These are phyloP conservation scores for Brachirus orientalis DNA, from an alignment of 2,113 vertebrate species.

Conservation along the genomic window DNA sequence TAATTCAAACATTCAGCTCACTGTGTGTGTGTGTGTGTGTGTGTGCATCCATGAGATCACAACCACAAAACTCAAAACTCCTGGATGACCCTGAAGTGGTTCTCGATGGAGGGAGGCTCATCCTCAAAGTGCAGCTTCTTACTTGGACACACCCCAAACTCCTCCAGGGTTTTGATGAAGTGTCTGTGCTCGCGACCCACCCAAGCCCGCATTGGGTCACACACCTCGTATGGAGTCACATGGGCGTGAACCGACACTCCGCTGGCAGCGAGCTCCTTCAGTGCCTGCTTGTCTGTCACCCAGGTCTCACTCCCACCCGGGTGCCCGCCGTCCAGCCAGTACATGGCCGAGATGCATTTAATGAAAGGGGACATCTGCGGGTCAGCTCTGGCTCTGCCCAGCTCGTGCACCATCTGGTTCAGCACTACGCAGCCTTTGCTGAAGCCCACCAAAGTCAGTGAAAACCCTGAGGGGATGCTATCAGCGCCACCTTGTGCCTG, in stretches of 20 bases:
- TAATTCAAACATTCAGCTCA: too few relatives aligned
- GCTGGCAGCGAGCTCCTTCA: slow-evolving; percentile 87
- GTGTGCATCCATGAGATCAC: background rate
- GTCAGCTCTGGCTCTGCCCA: slow-evolving; percentile 87
- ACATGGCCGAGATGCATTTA: slow-evolving; percentile 86
- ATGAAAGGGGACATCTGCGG: slow-evolving; percentile 85
- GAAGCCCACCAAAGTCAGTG: slow-evolving; percentile 92
- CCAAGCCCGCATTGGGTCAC: slow-evolving; percentile 94
- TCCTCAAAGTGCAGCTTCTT: slow-evolving; percentile 91
- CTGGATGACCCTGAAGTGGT: slow-evolving; percentile 95
- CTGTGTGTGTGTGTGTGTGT: background rate
- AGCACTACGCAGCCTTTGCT: slow-evolving; percentile 99
- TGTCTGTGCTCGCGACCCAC: slow-evolving; percentile 91
- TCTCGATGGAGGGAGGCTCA: slow-evolving; percentile 89
- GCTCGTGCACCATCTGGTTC: slow-evolving; percentile 94
- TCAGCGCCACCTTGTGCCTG: slow-evolving; percentile 65
- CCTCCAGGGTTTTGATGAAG: slow-evolving; percentile 89
- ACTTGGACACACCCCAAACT: slow-evolving; percentile 85
- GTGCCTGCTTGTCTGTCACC: slow-evolving; percentile 87
- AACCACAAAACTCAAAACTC: slow-evolving; percentile 73
- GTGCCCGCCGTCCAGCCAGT: slow-evolving; percentile 97
- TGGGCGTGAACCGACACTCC: slow-evolving; percentile 89
- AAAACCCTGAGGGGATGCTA: slow-evolving; percentile 64
- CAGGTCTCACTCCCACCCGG: slow-evolving; percentile 95
- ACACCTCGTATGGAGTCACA: slow-evolving; percentile 95